Evolutionary conservation across 2,888 invertebrate genomes (phyloP), one percentile per base, ranked within the genome.

Genomic region (Gymnocheta viridis): DNA sequence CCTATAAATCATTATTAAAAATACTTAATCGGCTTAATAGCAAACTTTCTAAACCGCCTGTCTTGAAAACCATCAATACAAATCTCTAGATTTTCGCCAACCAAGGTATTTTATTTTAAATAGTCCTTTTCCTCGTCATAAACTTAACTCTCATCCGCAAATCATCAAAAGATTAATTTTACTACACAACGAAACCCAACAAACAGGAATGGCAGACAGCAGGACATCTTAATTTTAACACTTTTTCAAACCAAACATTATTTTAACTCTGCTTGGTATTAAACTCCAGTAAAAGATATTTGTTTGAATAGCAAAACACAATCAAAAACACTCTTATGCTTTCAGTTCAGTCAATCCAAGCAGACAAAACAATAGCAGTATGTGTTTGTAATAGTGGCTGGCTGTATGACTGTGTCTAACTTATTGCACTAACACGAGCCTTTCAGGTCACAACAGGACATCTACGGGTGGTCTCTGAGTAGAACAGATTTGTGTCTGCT

Each of bases 171-270:
- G 67, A 74, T 69, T 67, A 74, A 74, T 70, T 32, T 70, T 22
- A 73, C 60, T 64, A 64, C 47, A 67, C 41, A 70, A 67, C 19
- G 44, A 62, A n/a, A 47, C 29, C 7, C 32, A 14, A 17, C 4
- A 47, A 3, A 54, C 38, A 76, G 35, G n/a, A 6, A 47, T 19
- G 74, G 35, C 70, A 84, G 73, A 66, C 85, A 82, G 85, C 85
- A 82, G 85, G 85, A 85, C 58, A 82, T 85, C 77, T 85, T 74
- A 82, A 82, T 85, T 85, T 73, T 79, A 73, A 84, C 77, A 84
- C 84, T 84, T 67, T 80, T 67, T 47, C 41, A 74, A 73, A 69
- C 64, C 83, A 83, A 79, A 76, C 51, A 69, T 74, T 64, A 38
- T 56, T 72, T 54, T 64, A 32, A 67, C 58, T 58, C 64, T 27